Evolutionary conservation across 2,113 vertebrate species (phyloP), one percentile per base, ranked within the genome.

Genomic region (Peromyscus maniculatus): DNA sequence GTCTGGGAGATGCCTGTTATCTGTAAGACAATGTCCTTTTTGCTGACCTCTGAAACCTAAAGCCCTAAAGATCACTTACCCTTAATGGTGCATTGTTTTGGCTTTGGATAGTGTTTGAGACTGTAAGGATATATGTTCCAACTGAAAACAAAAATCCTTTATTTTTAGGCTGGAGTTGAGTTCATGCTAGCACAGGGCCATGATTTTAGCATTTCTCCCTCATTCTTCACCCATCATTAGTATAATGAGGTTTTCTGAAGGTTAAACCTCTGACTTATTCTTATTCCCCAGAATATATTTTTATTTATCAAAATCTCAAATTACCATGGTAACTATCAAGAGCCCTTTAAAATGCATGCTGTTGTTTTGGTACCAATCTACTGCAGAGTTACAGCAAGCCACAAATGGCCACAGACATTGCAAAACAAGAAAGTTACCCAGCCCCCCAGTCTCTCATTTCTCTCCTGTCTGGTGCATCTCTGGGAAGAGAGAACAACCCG

Each of bases 291-390:
- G 69, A 80, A 72, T 4, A 7, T 94, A 94, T 69, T 90, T 93
- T 78, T 95, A 28, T 93, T 92, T 91, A 86, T 71, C 96, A 94
- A 88, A 92, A 90, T 97, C 77, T 92, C 80, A 82, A 17, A 69
- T 96, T 57, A 66, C 82, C 74, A 75, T 91, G 87, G 55, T 87
- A 94, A 89, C 88, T 86, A 91, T 93, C 92, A 87, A 72, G 79
- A 95, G 91, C 80, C 90, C 90, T 71, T 90, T 93, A 97, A 88
- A 72, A 94, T 80, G 39, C 80, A 33, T 72, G 49, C 88, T 71
- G 83, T 33, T 91, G 84, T 96, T 90, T 87, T 71, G 91, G 52
- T 80, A 72, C 71, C 80, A 75, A 12, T 39, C 77, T 96, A 67
- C 2, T 16, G 31, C 79, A 69, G 15, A 90, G 83, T 94, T 69